Conservation (phyloP, 2,113 vertebrate genomes). For the Crotalus tigris region DNA sequence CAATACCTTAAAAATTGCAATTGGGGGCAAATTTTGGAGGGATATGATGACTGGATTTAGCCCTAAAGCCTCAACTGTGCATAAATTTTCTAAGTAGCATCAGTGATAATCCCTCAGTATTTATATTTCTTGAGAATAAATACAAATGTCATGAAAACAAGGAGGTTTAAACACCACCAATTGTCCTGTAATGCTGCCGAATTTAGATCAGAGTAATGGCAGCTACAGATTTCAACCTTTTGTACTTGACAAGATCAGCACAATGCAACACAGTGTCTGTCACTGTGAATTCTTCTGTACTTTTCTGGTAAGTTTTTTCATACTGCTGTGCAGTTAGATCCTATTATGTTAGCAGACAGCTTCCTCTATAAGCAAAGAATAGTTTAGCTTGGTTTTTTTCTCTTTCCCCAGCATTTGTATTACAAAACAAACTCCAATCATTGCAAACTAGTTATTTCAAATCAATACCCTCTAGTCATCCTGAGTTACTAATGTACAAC, state of each 20-base stretch:
- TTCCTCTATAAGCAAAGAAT: slow-evolving; percentile 29
- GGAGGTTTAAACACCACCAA: not conserved
- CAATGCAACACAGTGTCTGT: slow-evolving; percentile 14
- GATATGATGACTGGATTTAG: not conserved
- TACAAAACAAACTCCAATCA: slow-evolving; percentile 17
- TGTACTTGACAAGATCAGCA: slow-evolving; percentile 47
- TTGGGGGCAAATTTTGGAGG: not conserved
- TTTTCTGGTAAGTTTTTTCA: slow-evolving; percentile 43
- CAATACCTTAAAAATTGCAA: not conserved
- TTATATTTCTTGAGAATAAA: not conserved
- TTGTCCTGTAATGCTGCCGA: slow-evolving; percentile 5
- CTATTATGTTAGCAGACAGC: slow-evolving; percentile 46
- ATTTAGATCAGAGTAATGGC: slow-evolving; percentile 6
- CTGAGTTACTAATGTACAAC: not conserved
- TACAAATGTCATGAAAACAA: not conserved
- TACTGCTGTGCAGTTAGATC: slow-evolving; percentile 31
- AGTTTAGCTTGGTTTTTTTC: slow-evolving; percentile 19
- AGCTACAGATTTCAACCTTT: slow-evolving; percentile 1
- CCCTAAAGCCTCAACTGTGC: not conserved
- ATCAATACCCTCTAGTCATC: not conserved
- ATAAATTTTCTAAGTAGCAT: not conserved
- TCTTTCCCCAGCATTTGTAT: slow-evolving; percentile 11
- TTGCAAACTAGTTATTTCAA: not conserved
- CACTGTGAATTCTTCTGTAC: slow-evolving; percentile 51
- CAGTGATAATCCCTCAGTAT: not conserved